These are phyloP conservation scores for Exephanes ischioxanthus DNA, from an alignment of 2,888 invertebrate species.

Conservation along the genomic window DNA sequence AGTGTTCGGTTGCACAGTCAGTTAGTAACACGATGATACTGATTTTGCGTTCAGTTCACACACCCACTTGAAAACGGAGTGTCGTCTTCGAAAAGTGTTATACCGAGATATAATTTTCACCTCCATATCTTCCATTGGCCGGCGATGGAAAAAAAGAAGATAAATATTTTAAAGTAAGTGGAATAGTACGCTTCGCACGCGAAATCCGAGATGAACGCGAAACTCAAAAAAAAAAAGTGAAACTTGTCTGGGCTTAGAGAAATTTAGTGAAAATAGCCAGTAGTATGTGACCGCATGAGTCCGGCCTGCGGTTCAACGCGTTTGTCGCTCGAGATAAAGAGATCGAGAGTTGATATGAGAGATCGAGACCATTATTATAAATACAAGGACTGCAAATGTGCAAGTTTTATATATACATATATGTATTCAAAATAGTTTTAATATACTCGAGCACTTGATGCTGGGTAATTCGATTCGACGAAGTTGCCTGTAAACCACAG, in stretches of 20 bases:
- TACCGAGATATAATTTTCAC: constrained; percentile 33
- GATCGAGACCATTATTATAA: constrained; percentile 21
- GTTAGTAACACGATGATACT: constrained; percentile 35
- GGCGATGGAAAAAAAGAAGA: constrained; percentile 11
- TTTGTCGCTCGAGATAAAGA: constrained; percentile 32
- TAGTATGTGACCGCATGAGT: constrained; percentile 37
- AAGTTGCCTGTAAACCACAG: constrained; percentile 55
- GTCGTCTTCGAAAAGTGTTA: constrained; percentile 11
- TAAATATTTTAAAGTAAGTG: neutral
- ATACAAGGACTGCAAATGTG: neutral
- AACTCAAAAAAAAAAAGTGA: constrained; percentile 11
- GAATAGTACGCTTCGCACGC: neutral
- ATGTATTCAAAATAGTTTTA: neutral
- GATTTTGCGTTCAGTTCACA: constrained; percentile 35
- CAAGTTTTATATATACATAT: neutral
- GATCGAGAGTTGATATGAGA: constrained; percentile 50
- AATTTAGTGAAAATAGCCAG: constrained; percentile 42
- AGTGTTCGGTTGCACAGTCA: constrained; percentile 22
- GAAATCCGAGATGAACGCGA: constrained; percentile 33
- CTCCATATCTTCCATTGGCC: neutral
- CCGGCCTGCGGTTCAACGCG: constrained; percentile 18
- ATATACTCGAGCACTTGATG: constrained; percentile 1
- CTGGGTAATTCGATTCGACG: constrained; percentile 60
- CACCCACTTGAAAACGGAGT: constrained; percentile 8
- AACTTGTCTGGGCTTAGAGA: constrained; percentile 32